A percentile compares a stretch with the other conserved stretches of the same genome.
These are phyloP conservation scores for Cataglyphis albicans DNA, from an alignment of 2,888 invertebrate genomes.

Conservation along the genomic window DNA sequence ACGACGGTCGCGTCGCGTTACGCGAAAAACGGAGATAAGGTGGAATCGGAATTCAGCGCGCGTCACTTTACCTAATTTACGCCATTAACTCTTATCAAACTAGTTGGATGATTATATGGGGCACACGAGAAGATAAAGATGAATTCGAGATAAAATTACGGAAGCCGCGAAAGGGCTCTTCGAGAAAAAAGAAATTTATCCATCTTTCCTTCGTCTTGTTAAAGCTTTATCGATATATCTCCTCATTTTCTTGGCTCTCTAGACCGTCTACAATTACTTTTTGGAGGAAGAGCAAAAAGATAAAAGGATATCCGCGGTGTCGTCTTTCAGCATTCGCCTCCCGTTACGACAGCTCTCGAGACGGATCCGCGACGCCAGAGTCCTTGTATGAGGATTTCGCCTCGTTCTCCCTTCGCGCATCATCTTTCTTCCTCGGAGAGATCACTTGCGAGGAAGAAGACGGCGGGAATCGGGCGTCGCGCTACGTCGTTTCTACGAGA, in stretches of 20 bases:
- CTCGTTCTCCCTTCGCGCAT: not conserved
- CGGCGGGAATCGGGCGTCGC: slow-evolving; percentile 40
- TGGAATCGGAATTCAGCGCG: slow-evolving; percentile 16
- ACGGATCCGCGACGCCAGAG: slow-evolving; percentile 4
- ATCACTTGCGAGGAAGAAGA: slow-evolving; percentile 32
- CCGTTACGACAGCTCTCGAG: slow-evolving; percentile 6
- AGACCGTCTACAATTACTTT: slow-evolving; percentile 17
- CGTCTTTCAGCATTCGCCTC: slow-evolving; percentile 7
- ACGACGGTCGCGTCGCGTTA: not conserved
- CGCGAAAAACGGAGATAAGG: slow-evolving; percentile 10
- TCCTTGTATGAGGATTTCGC: not conserved
- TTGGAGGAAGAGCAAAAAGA: slow-evolving; percentile 44
- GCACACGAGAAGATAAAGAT: slow-evolving; percentile 26
- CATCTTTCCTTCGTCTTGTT: slow-evolving; percentile 25
- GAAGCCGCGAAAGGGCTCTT: not conserved
- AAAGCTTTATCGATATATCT: slow-evolving; percentile 56
- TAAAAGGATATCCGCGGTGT: slow-evolving; percentile 28
- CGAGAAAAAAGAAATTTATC: slow-evolving; percentile 13
- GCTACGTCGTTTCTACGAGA: slow-evolving; percentile 49
- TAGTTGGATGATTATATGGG: slow-evolving; percentile 39
- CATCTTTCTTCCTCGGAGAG: not conserved
- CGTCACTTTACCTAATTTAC: not conserved
- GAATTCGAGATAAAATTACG: slow-evolving; percentile 38
- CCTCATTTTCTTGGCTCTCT: slow-evolving; percentile 15
- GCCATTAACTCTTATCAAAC: slow-evolving; percentile 27